A percentile compares a stretch with the other conserved stretches of the same genome.
Evolutionary conservation across 2,797 vertebrate genomes (phyloP).

Genomic region (Anguilla pacifica): DNA sequence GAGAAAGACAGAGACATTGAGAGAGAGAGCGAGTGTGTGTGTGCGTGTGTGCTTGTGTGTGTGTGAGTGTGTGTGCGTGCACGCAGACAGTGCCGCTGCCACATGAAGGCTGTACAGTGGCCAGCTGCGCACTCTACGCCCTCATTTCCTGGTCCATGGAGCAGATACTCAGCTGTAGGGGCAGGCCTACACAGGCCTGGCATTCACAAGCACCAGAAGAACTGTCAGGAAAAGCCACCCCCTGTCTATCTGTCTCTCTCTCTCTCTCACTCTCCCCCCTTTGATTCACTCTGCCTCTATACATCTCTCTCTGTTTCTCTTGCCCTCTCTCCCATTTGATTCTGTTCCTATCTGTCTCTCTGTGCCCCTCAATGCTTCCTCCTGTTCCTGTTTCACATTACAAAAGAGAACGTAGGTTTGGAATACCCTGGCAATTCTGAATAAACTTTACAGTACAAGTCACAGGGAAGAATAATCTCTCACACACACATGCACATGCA

Average conservation of each 20-base stretch:
- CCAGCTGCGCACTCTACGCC: not conserved
- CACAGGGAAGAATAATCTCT: not conserved
- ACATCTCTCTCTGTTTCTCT: not conserved
- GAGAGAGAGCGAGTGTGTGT: not conserved
- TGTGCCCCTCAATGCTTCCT: not conserved
- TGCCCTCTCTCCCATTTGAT: not conserved
- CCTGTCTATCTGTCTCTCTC: slow-evolving; percentile 2
- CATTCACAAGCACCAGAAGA: no score
- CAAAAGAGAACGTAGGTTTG: slow-evolving; percentile 16
- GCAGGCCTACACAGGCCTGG: slow-evolving; percentile 27
- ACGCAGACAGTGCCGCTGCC: slow-evolving; percentile 19
- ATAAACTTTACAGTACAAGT: not conserved
- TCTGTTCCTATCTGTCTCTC: not conserved
- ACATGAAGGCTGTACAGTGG: slow-evolving; percentile 24
- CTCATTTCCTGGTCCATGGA: slow-evolving; percentile 27
- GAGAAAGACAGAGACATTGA: not conserved
- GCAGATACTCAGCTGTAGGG: slow-evolving; percentile 24
- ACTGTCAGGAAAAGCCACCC: not conserved
- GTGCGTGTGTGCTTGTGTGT: not conserved
- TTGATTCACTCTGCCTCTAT: not conserved
- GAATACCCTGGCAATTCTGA: not conserved
- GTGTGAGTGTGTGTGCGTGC: slow-evolving; percentile 18
- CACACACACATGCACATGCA: not conserved
- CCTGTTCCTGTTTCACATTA: slow-evolving; percentile 22
- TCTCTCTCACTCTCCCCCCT: slow-evolving; percentile 12